Percentiles rank a stretch among this genome's conserved stretches.
These are phyloP conservation scores for Labeo catla DNA, from an alignment of 2,113 vertebrate genomes.

Conservation along the genomic window DNA sequence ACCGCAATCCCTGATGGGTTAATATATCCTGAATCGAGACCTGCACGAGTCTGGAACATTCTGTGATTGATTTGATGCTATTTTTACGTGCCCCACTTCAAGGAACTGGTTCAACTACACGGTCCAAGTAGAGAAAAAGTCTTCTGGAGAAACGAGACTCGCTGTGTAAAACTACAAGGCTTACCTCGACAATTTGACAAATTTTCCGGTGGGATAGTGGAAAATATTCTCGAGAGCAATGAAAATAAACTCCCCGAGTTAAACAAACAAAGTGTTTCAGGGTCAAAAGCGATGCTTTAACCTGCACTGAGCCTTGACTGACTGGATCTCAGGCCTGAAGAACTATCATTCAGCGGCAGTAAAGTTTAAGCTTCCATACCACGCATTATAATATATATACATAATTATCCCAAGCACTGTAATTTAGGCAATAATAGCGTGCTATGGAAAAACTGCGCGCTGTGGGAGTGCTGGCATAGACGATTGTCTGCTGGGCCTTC, in stretches of 20 bases:
- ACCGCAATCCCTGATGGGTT: slow-evolving; percentile 69
- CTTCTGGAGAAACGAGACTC: slow-evolving; percentile 57
- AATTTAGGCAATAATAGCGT: slow-evolving; percentile 24
- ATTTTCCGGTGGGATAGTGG: not conserved
- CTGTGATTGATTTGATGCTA: slow-evolving; percentile 78
- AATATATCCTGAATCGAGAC: slow-evolving; percentile 74
- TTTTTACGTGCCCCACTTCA: slow-evolving; percentile 81
- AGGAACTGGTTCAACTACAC: slow-evolving; percentile 68
- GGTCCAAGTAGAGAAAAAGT: slow-evolving; percentile 57
- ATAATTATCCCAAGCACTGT: slow-evolving; percentile 30
- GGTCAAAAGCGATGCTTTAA: slow-evolving; percentile 1
- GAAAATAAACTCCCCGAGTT: slow-evolving; percentile 47
- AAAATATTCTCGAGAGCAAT: slow-evolving; percentile 31
- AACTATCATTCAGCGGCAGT: slow-evolving; percentile 1
- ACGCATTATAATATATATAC: slow-evolving; percentile 1
- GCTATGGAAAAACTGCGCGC: not conserved
- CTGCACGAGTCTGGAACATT: slow-evolving; percentile 69
- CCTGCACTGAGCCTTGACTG: not conserved
- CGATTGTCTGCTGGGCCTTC: slow-evolving; percentile 30
- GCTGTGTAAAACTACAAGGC: slow-evolving; percentile 23
- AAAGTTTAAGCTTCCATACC: slow-evolving; percentile 7
- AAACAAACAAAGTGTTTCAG: slow-evolving; percentile 7
- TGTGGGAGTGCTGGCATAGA: slow-evolving; percentile 30
- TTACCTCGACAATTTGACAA: slow-evolving; percentile 25
- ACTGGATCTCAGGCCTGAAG: not conserved